Evolutionary conservation across 2,888 invertebrate species (phyloP).

Genomic region (Anodontia alba): DNA sequence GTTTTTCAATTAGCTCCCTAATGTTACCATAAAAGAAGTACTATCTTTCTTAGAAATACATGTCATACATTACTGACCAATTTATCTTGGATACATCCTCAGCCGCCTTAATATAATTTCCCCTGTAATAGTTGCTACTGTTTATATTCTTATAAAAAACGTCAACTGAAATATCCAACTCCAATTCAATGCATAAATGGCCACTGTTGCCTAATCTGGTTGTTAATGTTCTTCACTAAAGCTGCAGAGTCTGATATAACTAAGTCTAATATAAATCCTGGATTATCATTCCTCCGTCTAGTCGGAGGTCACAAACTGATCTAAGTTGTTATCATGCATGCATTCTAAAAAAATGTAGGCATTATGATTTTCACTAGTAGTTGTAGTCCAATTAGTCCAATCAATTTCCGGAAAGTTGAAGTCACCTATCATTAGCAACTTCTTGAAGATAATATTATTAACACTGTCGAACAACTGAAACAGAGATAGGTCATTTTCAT

Average conservation of each 20-base stretch:
- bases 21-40: constrained; percentile 1
- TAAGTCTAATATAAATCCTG: not conserved
- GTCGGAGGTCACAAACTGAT: not conserved
- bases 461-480: not conserved
- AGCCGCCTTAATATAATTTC: not conserved
- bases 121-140: constrained; percentile 1
- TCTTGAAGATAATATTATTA: not conserved
- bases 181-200: constrained; percentile 9
- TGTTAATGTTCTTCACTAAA: not conserved
- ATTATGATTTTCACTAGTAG: constrained; percentile 3
- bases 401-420: constrained; percentile 27
- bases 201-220: not conserved
- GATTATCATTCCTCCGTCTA: not conserved
- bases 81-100: not conserved
- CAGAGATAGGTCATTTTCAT: not conserved
- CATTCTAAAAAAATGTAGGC: constrained; percentile 21
- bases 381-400: constrained; percentile 10
- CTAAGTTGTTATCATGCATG: constrained; percentile 15
- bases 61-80: constrained; percentile 7
- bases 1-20: not conserved
- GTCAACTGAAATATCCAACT: not conserved
- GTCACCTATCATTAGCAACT: constrained; percentile 16
- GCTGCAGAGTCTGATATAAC: not conserved
- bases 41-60: not conserved
- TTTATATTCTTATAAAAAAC: constrained; percentile 2